Percentiles rank a stretch among this genome's conserved stretches.
Conservation (phyloP, 2,888 invertebrate species). For the Fissipunctia ypsillon region DNA sequence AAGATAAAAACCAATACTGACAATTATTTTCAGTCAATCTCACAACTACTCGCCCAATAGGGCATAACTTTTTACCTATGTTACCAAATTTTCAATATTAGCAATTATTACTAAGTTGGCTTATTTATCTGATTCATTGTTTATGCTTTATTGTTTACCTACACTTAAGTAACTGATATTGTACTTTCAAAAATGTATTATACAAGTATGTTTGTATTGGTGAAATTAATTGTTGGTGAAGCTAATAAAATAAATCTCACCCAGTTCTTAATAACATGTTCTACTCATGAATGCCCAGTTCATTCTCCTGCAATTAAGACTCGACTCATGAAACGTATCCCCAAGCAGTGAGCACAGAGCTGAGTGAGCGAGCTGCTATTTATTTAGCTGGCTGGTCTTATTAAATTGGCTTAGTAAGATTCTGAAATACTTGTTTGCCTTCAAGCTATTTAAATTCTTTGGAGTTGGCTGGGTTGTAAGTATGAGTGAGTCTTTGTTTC, state of each 20-base stretch:
- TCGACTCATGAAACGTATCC: slow-evolving; percentile 19
- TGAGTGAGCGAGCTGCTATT: slow-evolving; percentile 32
- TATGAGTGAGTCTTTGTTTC: not conserved
- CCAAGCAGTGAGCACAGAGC: slow-evolving; percentile 3
- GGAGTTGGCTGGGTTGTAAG: not conserved
- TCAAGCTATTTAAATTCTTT: not conserved
- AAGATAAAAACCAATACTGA: not conserved
- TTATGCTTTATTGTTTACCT: too few species aligned
- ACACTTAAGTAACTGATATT: too few species aligned
- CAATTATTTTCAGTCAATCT: not conserved
- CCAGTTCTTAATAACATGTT: not conserved
- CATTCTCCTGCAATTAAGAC: slow-evolving; percentile 37
- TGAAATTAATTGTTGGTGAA: too few species aligned
- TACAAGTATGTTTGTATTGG: too few species aligned
- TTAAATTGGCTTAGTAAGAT: slow-evolving; percentile 39
- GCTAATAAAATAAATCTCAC: too few species aligned
- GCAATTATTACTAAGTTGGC: too few species aligned
- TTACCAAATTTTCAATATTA: too few species aligned
- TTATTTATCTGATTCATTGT: too few species aligned
- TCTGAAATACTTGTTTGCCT: slow-evolving; percentile 22
- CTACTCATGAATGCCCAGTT: not conserved
- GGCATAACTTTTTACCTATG: too few species aligned
- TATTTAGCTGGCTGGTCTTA: slow-evolving; percentile 31
- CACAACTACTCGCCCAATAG: not conserved
- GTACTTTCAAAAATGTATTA: too few species aligned